Evolutionary conservation across 2,888 invertebrate genomes (phyloP), one percentile per base, ranked within the genome.

Genomic region (Tricholauxania praeusta): DNA sequence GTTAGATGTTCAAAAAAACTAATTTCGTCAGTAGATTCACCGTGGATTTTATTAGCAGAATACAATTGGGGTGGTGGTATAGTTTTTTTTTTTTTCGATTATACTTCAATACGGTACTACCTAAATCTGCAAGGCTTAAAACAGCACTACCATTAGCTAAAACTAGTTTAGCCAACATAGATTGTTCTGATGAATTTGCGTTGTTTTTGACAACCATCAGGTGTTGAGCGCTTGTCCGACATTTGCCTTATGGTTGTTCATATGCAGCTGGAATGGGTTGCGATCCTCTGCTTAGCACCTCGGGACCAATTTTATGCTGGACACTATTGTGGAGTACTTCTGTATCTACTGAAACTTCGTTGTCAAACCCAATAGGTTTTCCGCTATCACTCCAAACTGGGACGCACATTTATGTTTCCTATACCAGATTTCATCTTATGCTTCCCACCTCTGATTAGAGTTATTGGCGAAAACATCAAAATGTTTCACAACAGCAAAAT

Each of bases 271-370:
- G 85, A 49, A 85, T 80, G 0, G 82, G 78, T 14, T 80, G 78
- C 0, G 73, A 77, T 8, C 84, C 83, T 65, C 78, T 76, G 10
- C 79, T 77, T 4, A 86, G 72, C 5, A 85, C 68, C 76, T 82
- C 79, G 5, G 82, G 74, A 10, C 85, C 86, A 8, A 75, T 68
- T 47, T 81, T 81, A 53, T 84, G 83, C 74, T 86, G 86, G 1
- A 86, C 73, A 75, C 78, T 85, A 52, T 80, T 80, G 12, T 86
- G 82, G 48, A 86, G 73, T 0, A 76, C 77, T 1, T 73, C 72
- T 0, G 83, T 78, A 53, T 79, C 78, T 1, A 81, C 80, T 1
- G 77, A 32, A 6, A 86, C 71, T 55, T 86, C 82, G 62, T 84
- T 82, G 75, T 86, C 86, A 3, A 86, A 67, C 4, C 82, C 28